Evolutionary conservation across 2,888 invertebrate genomes (phyloP).

Genomic region (Pseudococcus viburni): DNA sequence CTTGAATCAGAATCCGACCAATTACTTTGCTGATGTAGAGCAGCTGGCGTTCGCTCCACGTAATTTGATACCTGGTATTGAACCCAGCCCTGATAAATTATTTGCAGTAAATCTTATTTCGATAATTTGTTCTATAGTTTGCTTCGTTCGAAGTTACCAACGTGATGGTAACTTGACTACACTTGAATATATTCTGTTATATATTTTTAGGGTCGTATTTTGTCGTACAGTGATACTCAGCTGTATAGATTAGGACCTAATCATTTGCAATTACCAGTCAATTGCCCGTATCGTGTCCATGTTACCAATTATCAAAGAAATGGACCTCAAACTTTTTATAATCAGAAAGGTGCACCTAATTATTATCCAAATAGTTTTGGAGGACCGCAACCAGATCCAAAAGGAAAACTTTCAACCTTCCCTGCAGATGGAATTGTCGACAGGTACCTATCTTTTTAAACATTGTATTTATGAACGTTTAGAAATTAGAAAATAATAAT

Average conservation of each 20-base stretch:
- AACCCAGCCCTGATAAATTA: conserved; percentile 95
- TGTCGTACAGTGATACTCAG: conserved; percentile 94
- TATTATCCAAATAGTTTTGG: conserved; percentile 97
- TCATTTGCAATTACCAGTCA: conserved; percentile 93
- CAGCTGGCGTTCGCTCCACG: conserved; percentile 93
- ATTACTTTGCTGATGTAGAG: conserved; percentile 95
- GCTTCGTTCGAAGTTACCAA: no score
- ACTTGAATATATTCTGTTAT: no score
- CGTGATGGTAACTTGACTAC: no score
- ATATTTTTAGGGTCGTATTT: conserved; percentile 81
- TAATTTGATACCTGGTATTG: conserved; percentile 92
- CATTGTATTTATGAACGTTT: no score
- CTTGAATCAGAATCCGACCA: conserved; percentile 89
- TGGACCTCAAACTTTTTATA: conserved; percentile 83
- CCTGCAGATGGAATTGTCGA: conserved; percentile 78
- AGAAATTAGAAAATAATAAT: no score
- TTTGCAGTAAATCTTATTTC: conserved; percentile 73
- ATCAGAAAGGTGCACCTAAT: conserved; percentile 92
- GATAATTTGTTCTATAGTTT: no score
- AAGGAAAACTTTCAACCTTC: conserved; percentile 77
- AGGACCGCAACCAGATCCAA: conserved; percentile 83
- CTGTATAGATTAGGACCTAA: conserved; percentile 92
- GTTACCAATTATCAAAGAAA: conserved; percentile 88
- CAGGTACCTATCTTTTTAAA: no score
- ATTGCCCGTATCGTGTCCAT: conserved; percentile 84